These are phyloP conservation scores for Chromoteleia sp. DNA, from an alignment of 2,888 invertebrate species.

Conservation along the genomic window DNA sequence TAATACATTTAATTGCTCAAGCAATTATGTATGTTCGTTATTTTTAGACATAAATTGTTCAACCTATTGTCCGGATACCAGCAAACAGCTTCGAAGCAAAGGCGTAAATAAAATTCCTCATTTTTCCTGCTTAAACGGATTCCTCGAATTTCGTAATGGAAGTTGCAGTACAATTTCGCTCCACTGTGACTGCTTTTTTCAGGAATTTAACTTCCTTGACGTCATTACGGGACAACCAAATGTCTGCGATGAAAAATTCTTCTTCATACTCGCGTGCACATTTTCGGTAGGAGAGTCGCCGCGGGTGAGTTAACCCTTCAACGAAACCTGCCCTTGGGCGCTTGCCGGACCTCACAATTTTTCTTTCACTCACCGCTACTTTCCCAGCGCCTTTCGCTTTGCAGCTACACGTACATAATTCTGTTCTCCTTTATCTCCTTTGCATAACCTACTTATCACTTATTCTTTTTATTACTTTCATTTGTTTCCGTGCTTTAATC, in stretches of 20 bases:
- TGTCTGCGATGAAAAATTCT: constrained; percentile 27
- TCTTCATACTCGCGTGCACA: constrained; percentile 13
- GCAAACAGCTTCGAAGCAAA: background rate
- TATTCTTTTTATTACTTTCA: constrained; percentile 23
- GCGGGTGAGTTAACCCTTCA: constrained; percentile 25
- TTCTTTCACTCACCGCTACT: constrained; percentile 28
- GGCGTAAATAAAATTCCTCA: background rate
- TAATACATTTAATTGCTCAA: too few relatives aligned
- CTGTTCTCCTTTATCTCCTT: constrained; percentile 16
- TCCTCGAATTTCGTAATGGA: constrained; percentile 23
- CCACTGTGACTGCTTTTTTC: constrained; percentile 11
- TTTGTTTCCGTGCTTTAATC: constrained; percentile 21
- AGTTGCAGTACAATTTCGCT: constrained; percentile 16
- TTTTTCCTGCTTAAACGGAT: constrained; percentile 15
- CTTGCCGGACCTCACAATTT: constrained; percentile 27
- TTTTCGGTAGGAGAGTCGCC: constrained; percentile 8
- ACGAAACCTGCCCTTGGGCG: constrained; percentile 28
- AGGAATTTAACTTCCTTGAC: constrained; percentile 32
- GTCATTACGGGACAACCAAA: constrained; percentile 35
- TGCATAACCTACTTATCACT: constrained; percentile 22
- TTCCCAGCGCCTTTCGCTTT: constrained; percentile 3
- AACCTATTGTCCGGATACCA: background rate
- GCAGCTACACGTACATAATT: constrained; percentile 21
- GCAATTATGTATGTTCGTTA: too few relatives aligned
- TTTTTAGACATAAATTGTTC: too few relatives aligned